These are phyloP conservation scores for Dryadula phaetusa DNA, from an alignment of 2,888 invertebrate species.

Conservation along the genomic window DNA sequence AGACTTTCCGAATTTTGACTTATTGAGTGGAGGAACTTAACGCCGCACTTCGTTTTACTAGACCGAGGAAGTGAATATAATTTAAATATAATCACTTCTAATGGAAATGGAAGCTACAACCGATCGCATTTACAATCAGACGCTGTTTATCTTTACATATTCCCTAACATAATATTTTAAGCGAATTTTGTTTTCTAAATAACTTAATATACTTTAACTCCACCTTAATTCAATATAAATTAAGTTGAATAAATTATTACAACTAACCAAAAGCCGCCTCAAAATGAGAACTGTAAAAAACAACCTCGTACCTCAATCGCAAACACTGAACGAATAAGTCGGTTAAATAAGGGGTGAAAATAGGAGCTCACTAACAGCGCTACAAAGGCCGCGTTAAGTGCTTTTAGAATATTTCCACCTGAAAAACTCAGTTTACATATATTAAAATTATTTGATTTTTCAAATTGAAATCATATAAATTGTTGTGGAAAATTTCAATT, in stretches of 20 bases:
- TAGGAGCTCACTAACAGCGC: conserved; percentile 21
- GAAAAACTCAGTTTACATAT: conserved; percentile 24
- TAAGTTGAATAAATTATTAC: neutral
- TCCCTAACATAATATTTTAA: too few species aligned
- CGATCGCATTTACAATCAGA: too few species aligned
- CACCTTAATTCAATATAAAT: neutral
- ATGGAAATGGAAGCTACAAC: too few species aligned
- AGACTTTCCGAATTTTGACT: too few species aligned
- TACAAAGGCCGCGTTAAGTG: conserved; percentile 28
- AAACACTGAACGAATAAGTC: conserved; percentile 16
- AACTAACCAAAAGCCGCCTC: neutral
- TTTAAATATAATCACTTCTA: too few species aligned
- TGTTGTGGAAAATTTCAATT: neutral
- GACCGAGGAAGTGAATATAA: too few species aligned
- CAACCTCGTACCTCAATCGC: neutral
- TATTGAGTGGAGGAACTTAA: too few species aligned
- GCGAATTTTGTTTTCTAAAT: too few species aligned
- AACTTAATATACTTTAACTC: too few species aligned
- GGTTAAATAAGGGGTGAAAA: conserved; percentile 27
- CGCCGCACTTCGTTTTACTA: too few species aligned
- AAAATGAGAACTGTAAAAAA: neutral
- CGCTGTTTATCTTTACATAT: too few species aligned
- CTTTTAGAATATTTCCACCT: conserved; percentile 29
- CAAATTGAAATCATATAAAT: neutral
- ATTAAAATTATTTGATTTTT: conserved; percentile 22